phyloP scores from a whole-genome alignment of 2,797 vertebrate genomes.

The Paratrypauchen microcephalus region DNA sequence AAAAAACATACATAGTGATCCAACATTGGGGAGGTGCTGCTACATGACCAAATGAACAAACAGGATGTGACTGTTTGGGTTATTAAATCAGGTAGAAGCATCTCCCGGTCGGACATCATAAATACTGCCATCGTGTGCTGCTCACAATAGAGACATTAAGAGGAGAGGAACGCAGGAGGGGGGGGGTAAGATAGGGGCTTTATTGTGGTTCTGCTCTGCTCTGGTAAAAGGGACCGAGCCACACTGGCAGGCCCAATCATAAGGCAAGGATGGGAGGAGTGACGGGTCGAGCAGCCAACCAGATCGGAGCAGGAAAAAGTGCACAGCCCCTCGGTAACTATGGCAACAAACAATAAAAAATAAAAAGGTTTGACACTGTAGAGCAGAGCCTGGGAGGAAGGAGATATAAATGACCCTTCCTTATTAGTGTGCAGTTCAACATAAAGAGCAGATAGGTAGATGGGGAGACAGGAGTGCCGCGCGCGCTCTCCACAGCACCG shows the following conservation, averaged over 20 bases:
- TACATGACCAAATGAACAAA: constrained; percentile 8
- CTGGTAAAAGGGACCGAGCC: constrained; percentile 30
- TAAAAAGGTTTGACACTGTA: constrained; percentile 45
- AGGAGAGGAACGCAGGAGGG: constrained; percentile 4
- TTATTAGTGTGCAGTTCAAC: constrained; percentile 62
- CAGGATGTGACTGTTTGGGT: constrained; percentile 23
- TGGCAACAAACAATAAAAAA: constrained; percentile 63
- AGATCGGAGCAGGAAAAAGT: constrained; percentile 64
- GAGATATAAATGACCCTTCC: constrained; percentile 41
- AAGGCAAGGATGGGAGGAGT: constrained; percentile 51
- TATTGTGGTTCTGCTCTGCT: constrained; percentile 57
- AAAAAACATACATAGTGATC: constrained; percentile 38
- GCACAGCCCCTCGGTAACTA: constrained; percentile 69
- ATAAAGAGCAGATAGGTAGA: constrained; percentile 46
- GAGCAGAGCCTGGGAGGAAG: constrained; percentile 49
- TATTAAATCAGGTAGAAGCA: constrained; percentile 34
- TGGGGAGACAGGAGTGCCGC: constrained; percentile 13
- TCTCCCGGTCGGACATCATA: constrained; percentile 44
- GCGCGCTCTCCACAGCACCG: constrained; percentile 16
- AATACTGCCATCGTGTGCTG: constrained; percentile 56
- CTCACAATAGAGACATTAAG: constrained; percentile 42
- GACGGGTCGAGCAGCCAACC: constrained; percentile 60
- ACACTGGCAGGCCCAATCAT: constrained; percentile 29
- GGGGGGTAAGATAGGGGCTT: constrained; percentile 22
- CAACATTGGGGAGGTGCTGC: constrained; percentile 17